phyloP scores from a whole-genome alignment of 2,888 invertebrate genomes.

The Xestia sexstrigata region DNA sequence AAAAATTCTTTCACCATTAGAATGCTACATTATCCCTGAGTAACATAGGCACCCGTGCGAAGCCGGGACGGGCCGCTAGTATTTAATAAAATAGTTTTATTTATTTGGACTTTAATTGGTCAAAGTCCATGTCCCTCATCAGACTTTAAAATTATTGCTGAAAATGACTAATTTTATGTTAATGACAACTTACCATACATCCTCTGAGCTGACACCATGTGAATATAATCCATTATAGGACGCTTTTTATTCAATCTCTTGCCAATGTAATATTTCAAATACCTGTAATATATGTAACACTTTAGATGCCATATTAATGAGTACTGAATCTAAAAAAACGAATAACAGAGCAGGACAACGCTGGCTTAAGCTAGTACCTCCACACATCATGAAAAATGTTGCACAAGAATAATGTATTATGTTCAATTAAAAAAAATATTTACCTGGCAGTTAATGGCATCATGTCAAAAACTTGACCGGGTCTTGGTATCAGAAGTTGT shows the following conservation, averaged over 20 bases:
- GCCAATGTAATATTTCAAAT: constrained; percentile 93
- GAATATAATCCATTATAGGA: constrained; percentile 95
- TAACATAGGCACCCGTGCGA: no score
- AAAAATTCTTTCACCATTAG: no score
- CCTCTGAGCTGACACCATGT: constrained; percentile 93
- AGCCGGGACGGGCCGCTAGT: no score
- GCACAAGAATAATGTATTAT: constrained; percentile 14
- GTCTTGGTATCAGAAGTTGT: constrained; percentile 92
- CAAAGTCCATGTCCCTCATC: background rate
- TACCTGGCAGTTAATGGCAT: constrained; percentile 94
- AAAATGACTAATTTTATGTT: background rate
- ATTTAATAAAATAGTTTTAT: background rate
- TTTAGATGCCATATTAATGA: background rate
- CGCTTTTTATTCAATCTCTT: constrained; percentile 91
- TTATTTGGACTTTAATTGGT: background rate
- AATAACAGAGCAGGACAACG: background rate
- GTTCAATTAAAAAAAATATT: background rate
- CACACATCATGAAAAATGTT: background rate
- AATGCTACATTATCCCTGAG: no score
- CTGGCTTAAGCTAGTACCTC: background rate
- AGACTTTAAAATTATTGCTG: background rate
- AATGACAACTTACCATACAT: constrained; percentile 93
- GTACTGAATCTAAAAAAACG: background rate
- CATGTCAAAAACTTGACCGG: constrained; percentile 93
- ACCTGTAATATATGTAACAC: constrained; percentile 86